Base-by-base conservation (phyloP, 1,140 invertebrate species). In the Octopus bimaculoides region DNA sequence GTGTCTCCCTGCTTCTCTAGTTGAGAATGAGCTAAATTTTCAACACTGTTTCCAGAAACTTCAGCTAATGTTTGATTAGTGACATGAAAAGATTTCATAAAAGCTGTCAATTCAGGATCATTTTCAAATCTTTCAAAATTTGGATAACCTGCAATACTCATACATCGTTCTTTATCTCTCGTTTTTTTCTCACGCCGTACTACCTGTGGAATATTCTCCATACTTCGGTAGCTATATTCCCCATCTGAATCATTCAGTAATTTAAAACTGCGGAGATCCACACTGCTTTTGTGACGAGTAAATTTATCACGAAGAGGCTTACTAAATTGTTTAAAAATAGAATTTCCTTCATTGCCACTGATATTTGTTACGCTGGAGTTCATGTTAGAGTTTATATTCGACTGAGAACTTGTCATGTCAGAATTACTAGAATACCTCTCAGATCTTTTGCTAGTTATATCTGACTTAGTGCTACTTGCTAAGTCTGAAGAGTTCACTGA, bases 81-180 rank as follows among this genome's bases (percentile, higher is more conserved):
- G 14, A 0, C 6, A 17, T 71, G 66, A 5, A 71, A 5, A 6
- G 5, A 20, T 1, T 71, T 71, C 66, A 71, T 71, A 71, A 71
- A 71, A 71, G 66, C 14, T 71, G 8, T 71, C 14, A 71, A 17
- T 71, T 71, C 66, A 5, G 66, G 66, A 20, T 71, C 66, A 20
- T 71, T 71, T 71, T 10, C 9, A 71, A 10, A 75, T 41, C 52
- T 41, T 53, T 75, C 74, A 14, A 17, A 75, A 53, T 75, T 75
- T 75, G 74, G 74, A 41, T 75, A 75, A 52, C 74, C 74, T 14
- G 74, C 74, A 41, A 75, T 75, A 52, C 74, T 75, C 52, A 52
- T 75, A 17, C 74, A 75, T 5, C 74, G 74, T 52, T 75, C 74
- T 53, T 53, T 75, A 41, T 75, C 74, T 17, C 52, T 17, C 0